Percentiles rank a stretch among this genome's conserved stretches.
Conservation (phyloP, 2,113 vertebrate genomes). For the Progne subis region DNA sequence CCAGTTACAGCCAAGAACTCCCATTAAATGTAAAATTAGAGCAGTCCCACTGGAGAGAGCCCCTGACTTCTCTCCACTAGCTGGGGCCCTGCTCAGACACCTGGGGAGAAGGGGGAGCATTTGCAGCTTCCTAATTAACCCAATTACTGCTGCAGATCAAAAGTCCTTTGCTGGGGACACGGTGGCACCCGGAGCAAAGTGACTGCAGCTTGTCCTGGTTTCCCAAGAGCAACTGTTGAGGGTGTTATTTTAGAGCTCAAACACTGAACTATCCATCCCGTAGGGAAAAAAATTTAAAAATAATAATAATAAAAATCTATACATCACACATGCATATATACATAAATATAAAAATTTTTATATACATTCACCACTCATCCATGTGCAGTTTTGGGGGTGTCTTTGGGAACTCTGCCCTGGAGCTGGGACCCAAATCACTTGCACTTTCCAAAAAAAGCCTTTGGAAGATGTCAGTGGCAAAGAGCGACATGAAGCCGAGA, state of each 20-base stretch:
- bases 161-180: neutral
- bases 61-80: neutral
- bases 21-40: neutral
- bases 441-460: neutral
- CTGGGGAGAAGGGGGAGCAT: neutral
- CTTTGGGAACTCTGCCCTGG: neutral
- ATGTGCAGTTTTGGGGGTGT: neutral
- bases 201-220: neutral
- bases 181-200: neutral
- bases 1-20: neutral
- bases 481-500: accelerated
- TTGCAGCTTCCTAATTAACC: neutral
- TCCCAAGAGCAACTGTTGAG: neutral
- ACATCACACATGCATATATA: neutral
- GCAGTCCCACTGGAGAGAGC: neutral
- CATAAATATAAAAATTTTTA: neutral
- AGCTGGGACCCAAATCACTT: neutral
- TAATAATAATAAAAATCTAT: neutral
- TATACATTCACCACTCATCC: neutral
- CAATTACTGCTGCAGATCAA: neutral
- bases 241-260: neutral
- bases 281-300: neutral
- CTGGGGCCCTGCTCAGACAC: neutral
- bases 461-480: neutral
- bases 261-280: neutral